Percentiles rank a stretch among this genome's conserved stretches.
Evolutionary conservation across 2,888 invertebrate genomes (phyloP).

Genomic region (Syritta pipiens): DNA sequence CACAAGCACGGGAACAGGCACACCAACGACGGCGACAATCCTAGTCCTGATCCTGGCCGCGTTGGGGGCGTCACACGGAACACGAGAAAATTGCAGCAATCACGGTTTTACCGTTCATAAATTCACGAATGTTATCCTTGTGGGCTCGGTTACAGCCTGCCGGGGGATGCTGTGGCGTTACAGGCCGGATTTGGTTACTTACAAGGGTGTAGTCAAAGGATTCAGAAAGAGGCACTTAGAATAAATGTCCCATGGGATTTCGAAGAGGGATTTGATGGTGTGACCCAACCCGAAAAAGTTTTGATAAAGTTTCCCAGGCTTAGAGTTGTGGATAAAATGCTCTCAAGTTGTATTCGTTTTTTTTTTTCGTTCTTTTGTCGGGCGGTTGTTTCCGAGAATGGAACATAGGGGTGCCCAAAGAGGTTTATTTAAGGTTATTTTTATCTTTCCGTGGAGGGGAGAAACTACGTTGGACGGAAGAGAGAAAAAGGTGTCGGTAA

Average conservation of each 20-base stretch:
- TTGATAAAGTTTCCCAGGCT: constrained; percentile 52
- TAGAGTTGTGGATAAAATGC: constrained; percentile 47
- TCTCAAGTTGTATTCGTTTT: no score
- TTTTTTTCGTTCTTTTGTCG: not conserved
- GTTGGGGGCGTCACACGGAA: constrained; percentile 44
- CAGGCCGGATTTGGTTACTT: constrained; percentile 61
- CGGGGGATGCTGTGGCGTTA: constrained; percentile 32
- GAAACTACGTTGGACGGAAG: constrained; percentile 20
- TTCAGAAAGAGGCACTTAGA: constrained; percentile 65
- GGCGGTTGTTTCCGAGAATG: not conserved
- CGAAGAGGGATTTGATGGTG: constrained; percentile 41
- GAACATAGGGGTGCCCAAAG: constrained; percentile 14
- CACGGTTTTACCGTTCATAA: constrained; percentile 68
- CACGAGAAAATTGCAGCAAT: constrained; percentile 67
- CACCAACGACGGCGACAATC: constrained; percentile 3
- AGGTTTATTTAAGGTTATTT: constrained; percentile 47
- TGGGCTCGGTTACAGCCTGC: not conserved
- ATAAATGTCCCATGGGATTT: constrained; percentile 65
- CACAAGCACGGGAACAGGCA: no score
- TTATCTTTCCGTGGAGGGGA: not conserved
- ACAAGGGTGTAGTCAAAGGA: constrained; percentile 67
- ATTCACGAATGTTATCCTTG: constrained; percentile 62
- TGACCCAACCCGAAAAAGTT: constrained; percentile 54
- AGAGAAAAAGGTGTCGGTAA: constrained; percentile 46
- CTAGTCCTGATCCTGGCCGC: not conserved